These are phyloP conservation scores for Calyptommatus sinebrachiatus DNA, from an alignment of 2,113 vertebrate species.

Conservation along the genomic window DNA sequence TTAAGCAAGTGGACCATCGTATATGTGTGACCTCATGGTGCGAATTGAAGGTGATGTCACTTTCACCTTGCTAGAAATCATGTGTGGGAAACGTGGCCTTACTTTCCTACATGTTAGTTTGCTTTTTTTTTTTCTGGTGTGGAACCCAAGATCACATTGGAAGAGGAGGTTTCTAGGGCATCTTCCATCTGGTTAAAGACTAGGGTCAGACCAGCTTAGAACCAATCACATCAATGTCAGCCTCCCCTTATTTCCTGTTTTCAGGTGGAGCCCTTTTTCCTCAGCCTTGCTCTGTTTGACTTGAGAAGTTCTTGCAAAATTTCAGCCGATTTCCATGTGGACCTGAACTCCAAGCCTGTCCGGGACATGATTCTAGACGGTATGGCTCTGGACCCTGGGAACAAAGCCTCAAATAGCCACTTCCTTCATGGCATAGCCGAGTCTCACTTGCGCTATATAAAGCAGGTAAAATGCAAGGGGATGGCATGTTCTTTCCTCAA, in stretches of 20 bases:
- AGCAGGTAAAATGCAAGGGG: conserved; percentile 70
- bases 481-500: background rate
- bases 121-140: too few relatives aligned
- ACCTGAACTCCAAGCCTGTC: conserved; percentile 84
- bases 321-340: conserved; percentile 93
- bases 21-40: too few relatives aligned
- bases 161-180: too few relatives aligned
- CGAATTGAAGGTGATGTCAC: too few relatives aligned
- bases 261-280: conserved; percentile 97
- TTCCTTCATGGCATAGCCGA: conserved; percentile 79
- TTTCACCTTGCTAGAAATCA: too few relatives aligned
- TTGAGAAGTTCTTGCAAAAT: conserved; percentile 92
- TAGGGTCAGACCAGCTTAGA: too few relatives aligned
- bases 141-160: too few relatives aligned
- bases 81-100: too few relatives aligned
- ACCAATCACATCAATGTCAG: background rate
- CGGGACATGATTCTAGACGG: conserved; percentile 83
- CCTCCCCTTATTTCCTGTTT: conserved; percentile 16
- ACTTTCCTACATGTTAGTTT: too few relatives aligned
- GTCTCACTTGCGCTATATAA: conserved; percentile 80
- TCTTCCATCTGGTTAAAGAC: too few relatives aligned
- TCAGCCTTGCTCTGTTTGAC: conserved; percentile 91
- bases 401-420: conserved; percentile 53
- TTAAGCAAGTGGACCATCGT: too few relatives aligned
- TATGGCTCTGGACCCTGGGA: background rate